Conservation (phyloP, 1,140 invertebrate species). For the Triops longicaudatus region DNA sequence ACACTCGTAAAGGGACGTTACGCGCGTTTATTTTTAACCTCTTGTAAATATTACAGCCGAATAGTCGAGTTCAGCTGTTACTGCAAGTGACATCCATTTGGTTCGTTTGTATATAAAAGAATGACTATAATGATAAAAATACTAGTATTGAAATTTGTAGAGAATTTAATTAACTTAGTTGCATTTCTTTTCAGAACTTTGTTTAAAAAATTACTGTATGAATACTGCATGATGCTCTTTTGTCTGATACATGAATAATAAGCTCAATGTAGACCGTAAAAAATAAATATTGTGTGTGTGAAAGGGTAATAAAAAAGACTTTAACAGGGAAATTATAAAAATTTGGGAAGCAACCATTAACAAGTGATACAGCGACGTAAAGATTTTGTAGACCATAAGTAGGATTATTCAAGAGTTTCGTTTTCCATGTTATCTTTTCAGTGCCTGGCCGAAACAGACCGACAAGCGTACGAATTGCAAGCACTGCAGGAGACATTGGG, state of each 20-base stretch:
- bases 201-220: background rate
- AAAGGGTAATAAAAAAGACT: conserved; percentile 1
- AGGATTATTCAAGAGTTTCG: no score
- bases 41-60: no score
- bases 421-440: conserved; percentile 37
- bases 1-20: no score
- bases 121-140: no score
- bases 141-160: no score
- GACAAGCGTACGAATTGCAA: conserved; percentile 83
- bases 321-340: no score
- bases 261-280: conserved; percentile 22
- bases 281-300: no score
- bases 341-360: background rate
- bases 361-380: background rate
- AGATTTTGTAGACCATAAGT: background rate
- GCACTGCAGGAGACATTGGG: conserved; percentile 85
- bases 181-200: conserved; percentile 3
- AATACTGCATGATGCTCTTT: no score
- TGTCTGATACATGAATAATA: conserved; percentile 1
- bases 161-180: background rate
- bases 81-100: no score
- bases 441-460: conserved; percentile 79
- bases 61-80: no score
- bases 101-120: no score
- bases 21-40: no score